Conservation (phyloP, 53 echinoderm and acorn worm species). For the Holothuria leucospilota region DNA sequence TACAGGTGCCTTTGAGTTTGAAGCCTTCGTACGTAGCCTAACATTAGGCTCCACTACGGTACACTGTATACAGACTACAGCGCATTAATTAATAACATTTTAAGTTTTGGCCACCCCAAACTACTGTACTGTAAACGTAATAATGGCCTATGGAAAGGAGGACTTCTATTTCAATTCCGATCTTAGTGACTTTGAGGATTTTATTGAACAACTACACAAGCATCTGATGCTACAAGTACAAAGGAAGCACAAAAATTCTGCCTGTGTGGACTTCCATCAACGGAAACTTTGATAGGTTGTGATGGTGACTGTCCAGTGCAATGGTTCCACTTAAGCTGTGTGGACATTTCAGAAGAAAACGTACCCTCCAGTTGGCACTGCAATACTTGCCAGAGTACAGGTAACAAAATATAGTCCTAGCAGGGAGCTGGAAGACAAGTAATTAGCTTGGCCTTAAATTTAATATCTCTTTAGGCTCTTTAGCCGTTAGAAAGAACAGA, state of each 20-base stretch:
- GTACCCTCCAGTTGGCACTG: conserved; percentile 10
- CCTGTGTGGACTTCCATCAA: conserved; percentile 15
- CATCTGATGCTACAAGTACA: background rate
- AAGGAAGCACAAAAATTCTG: background rate
- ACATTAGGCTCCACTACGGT: no score
- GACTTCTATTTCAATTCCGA: conserved; percentile 1
- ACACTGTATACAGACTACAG: no score
- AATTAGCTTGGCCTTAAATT: no score
- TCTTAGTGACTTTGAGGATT: conserved; percentile 15
- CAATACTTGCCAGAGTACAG: conserved; percentile 7
- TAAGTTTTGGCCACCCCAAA: no score
- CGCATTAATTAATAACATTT: no score
- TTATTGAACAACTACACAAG: conserved; percentile 3
- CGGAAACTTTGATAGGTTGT: conserved; percentile 1
- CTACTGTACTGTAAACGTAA: no score
- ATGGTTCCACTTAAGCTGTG: conserved; percentile 17
- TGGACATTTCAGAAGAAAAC: background rate
- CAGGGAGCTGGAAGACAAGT: no score
- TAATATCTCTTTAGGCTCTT: no score
- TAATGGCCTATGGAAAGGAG: background rate
- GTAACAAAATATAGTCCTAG: background rate
- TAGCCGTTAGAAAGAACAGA: no score
- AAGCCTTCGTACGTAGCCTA: no score
- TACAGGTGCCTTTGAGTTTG: no score
- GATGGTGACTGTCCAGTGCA: background rate